A percentile compares a stretch with the other conserved stretches of the same genome.
Conservation (phyloP, 1,140 invertebrate species). For the Solenopsis invicta region DNA sequence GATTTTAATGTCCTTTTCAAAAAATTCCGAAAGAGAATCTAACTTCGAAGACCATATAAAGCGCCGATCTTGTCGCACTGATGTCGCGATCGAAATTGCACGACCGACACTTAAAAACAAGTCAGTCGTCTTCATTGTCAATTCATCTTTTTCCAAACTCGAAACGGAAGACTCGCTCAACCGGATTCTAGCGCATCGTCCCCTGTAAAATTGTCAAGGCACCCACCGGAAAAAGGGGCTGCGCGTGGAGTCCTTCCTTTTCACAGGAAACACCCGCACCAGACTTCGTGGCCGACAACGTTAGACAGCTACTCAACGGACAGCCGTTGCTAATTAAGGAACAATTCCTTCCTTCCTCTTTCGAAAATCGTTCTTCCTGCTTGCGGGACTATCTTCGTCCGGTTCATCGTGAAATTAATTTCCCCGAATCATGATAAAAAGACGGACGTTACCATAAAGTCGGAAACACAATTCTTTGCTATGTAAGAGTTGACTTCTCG, state of each 20-base stretch:
- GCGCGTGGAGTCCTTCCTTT: conserved; percentile 30
- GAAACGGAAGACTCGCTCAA: conserved; percentile 42
- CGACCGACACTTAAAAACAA: conserved; percentile 34
- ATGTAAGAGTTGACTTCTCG: neutral
- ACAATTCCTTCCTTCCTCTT: conserved; percentile 66
- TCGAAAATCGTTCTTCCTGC: conserved; percentile 17
- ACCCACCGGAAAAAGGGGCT: conserved; percentile 69
- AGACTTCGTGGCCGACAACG: conserved; percentile 28
- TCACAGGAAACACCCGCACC: conserved; percentile 67
- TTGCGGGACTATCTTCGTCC: conserved; percentile 15
- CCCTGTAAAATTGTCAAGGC: conserved; percentile 59
- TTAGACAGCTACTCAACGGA: conserved; percentile 63
- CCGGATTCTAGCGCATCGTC: conserved; percentile 36
- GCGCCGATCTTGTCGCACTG: neutral
- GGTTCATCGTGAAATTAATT: conserved; percentile 53
- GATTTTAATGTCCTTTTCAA: neutral
- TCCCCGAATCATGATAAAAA: conserved; percentile 9
- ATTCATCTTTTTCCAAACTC: conserved; percentile 35
- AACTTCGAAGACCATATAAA: neutral
- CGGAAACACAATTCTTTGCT: neutral
- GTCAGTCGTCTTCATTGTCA: neutral
- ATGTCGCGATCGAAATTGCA: conserved; percentile 5
- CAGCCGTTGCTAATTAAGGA: conserved; percentile 69
- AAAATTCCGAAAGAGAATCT: neutral
- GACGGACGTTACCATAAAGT: neutral